A percentile compares a stretch with the other conserved stretches of the same genome.
These are phyloP conservation scores for Heliconius erato DNA, from an alignment of 2,888 invertebrate species.

Conservation along the genomic window DNA sequence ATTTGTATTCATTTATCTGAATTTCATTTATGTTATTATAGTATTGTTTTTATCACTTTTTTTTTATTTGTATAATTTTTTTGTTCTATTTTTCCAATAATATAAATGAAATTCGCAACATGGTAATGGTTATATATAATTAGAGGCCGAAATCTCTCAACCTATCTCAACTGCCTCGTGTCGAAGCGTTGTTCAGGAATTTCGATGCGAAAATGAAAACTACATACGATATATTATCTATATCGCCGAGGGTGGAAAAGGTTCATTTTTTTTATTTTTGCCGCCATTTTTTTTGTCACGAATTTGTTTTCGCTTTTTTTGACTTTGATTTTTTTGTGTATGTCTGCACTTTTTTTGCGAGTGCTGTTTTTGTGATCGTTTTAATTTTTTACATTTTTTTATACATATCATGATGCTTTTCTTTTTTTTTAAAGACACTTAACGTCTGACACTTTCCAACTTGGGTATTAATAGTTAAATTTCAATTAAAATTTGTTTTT, in stretches of 20 bases:
- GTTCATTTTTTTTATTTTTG: constrained; percentile 59
- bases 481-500: too few species aligned
- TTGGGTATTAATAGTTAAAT: too few species aligned
- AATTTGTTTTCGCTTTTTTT: constrained; percentile 35
- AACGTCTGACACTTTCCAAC: too few species aligned
- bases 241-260: constrained; percentile 79
- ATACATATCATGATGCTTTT: constrained; percentile 19
- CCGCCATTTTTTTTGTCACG: constrained; percentile 33
- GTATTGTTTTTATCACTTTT: not conserved
- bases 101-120: constrained; percentile 40
- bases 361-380: constrained; percentile 1
- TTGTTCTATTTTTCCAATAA: not conserved
- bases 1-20: constrained; percentile 44
- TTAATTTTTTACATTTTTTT: constrained; percentile 19
- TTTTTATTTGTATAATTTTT: not conserved
- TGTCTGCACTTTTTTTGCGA: constrained; percentile 4
- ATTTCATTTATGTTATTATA: constrained; percentile 33
- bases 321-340: constrained; percentile 45
- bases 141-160: constrained; percentile 84
- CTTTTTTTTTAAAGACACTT: not conserved
- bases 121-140: constrained; percentile 63
- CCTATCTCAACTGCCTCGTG: constrained; percentile 79
- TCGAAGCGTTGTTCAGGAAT: constrained; percentile 77
- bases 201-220: constrained; percentile 77
- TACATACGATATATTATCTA: constrained; percentile 77